phyloP scores from a whole-genome alignment of 2,113 vertebrate species.

The Antigone vipio region DNA sequence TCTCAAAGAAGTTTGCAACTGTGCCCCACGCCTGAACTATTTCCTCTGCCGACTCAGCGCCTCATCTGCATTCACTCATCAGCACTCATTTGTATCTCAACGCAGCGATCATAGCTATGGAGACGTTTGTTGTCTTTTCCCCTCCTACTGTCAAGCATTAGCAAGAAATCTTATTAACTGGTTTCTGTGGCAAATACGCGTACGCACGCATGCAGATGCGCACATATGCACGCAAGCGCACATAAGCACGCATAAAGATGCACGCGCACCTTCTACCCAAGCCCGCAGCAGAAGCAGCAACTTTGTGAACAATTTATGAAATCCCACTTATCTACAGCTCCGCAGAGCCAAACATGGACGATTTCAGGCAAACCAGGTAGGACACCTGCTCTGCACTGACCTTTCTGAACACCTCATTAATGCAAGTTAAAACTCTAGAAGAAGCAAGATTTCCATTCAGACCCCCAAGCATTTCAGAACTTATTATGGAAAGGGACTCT shows the following conservation, averaged over 20 bases:
- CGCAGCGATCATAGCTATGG: conserved; percentile 18
- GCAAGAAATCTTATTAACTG: not conserved
- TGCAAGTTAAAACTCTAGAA: not conserved
- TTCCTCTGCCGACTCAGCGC: not conserved
- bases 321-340: not conserved
- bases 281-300: not conserved
- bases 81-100: conserved; percentile 32
- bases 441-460: not conserved
- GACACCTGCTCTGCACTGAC: not conserved
- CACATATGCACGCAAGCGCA: not conserved
- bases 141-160: not conserved
- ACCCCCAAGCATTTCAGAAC: not conserved
- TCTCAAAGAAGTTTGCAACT: not conserved
- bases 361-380: not conserved
- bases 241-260: too few relatives aligned
- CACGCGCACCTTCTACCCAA: not conserved
- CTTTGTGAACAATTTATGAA: not conserved
- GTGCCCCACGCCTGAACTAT: not conserved
- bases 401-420: not conserved
- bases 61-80: conserved; percentile 15
- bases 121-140: not conserved
- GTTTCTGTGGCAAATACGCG: not conserved
- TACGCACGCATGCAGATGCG: not conserved
- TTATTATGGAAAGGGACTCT: not conserved
- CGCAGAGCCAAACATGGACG: not conserved